Evolutionary conservation across 2,888 invertebrate genomes (phyloP), one percentile per base, ranked within the genome.

Genomic region (Allophyes oxyacanthae): DNA sequence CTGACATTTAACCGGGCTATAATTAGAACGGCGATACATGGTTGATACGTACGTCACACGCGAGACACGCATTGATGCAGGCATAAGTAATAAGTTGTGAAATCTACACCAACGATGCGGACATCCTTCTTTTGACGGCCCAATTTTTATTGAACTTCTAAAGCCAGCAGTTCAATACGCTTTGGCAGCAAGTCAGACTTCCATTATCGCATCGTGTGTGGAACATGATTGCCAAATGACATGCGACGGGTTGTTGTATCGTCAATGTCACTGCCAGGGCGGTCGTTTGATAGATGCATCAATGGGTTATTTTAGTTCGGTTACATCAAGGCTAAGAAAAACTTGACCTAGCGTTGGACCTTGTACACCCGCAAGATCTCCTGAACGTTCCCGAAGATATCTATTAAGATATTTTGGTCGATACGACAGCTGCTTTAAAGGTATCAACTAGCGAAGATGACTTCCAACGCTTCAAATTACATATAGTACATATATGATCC

Each of bases 191-290:
- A 20, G 40, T 56, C 40, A 55, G 57, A 48, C 55, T 72, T 72
- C 57, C 60, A 60, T 52, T 64, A 65, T 63, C 58, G 56, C 64
- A 60, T 57, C 46, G 56, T 57, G 58, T 50, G 50, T 34, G 51
- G 48, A 55, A 72, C 67, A 53, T 65, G 82, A 83, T 78, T 90
- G 91, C 88, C 90, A 91, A 91, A 84, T 82, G 82, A 81, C 82
- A 74, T 66, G 68, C 76, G 74, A 73, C 74, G 75, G 77, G 78
- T 73, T 77, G 72, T 84, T 67, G 72, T 74, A 71, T 70, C 76
- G 72, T 86, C 92, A 93, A 90, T 94, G 93, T 92, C 93, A 94
- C 85, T 92, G 92, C 85, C 92, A 89, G 82, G 84, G 81, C 86
- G 77, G 80, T 72, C 77, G 77, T 71, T 82, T 84, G 85, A 88